Evolutionary conservation across 2,797 vertebrate genomes (phyloP), one percentile per base, ranked within the genome.

Genomic region (Triplophysa bombifrons): DNA sequence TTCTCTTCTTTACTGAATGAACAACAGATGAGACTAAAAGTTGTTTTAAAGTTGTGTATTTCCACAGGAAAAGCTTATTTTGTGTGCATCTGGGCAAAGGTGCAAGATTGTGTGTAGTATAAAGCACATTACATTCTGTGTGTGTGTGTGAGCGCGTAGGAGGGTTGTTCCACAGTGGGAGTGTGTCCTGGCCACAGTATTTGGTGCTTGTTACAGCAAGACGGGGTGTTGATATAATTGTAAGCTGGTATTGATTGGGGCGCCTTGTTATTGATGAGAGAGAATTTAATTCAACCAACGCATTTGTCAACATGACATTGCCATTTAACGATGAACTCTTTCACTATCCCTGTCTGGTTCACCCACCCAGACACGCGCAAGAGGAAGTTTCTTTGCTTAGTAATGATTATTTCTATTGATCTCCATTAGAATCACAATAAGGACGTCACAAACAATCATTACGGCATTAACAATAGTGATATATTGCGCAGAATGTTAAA

Each of bases 261-360:
- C 87, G 73, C 89, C 85, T 89, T 88, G 90, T 93, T 94, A 92
- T 94, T 93, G 92, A 94, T 93, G 92, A 92, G 90, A 88, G 89
- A 88, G 91, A 93, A 93, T 94, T 94, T 93, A 93, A 94, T 93
- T 93, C 90, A 92, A 92, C 91, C 90, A 92, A 89, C 92, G 92
- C 91, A 87, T 93, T 93, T 93, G 92, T 94, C 93, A 94, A 92
- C 92, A 90, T 93, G 93, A 93, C 92, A 93, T 87, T 85, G 90
- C 90, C 90, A 89, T 93, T 93, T 94, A 93, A 93, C 90, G 89
- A 92, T 92, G 89, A 92, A 91, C 90, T 92, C 87, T 85, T 87
- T 85, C 85, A 84, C 83, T 48, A 74, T 41, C 61, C 2, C 80
- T 82, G 60, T 72, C 73, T 67, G 60, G 20, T 64, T 55, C 72